Percentiles rank a stretch among this genome's conserved stretches.
Conservation (phyloP, 2,113 vertebrate species). For the Halichoerus grypus region DNA sequence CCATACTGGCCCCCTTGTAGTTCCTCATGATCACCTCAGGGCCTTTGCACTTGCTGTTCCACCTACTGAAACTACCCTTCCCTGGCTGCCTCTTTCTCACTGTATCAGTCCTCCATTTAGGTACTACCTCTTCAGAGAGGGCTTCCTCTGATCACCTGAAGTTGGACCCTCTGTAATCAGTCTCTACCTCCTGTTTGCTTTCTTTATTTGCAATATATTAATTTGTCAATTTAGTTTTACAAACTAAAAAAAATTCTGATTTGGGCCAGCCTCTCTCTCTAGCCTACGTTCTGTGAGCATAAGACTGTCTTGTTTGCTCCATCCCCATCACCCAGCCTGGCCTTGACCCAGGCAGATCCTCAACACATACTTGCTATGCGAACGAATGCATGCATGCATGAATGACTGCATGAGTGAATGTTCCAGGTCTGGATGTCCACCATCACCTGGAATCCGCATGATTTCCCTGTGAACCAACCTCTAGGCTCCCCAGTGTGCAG, state of each 20-base stretch:
- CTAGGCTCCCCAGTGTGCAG: background rate
- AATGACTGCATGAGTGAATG: accelerated
- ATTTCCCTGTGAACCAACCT: background rate
- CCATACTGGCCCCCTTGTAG: background rate
- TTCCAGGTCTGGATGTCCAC: background rate
- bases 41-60: background rate
- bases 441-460: accelerated
- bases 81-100: background rate
- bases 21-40: background rate
- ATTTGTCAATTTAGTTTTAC: background rate
- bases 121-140: background rate
- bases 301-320: background rate
- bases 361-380: background rate
- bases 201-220: background rate
- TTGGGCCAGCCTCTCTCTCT: background rate
- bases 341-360: background rate
- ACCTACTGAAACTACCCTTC: background rate
- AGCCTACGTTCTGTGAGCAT: background rate
- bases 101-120: background rate
- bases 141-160: background rate
- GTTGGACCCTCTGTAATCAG: background rate
- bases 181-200: background rate
- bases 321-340: background rate
- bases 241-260: background rate
- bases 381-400: no score